These are phyloP conservation scores for Galagoides demidoff DNA, from an alignment of 2,797 vertebrate species.

Conservation along the genomic window DNA sequence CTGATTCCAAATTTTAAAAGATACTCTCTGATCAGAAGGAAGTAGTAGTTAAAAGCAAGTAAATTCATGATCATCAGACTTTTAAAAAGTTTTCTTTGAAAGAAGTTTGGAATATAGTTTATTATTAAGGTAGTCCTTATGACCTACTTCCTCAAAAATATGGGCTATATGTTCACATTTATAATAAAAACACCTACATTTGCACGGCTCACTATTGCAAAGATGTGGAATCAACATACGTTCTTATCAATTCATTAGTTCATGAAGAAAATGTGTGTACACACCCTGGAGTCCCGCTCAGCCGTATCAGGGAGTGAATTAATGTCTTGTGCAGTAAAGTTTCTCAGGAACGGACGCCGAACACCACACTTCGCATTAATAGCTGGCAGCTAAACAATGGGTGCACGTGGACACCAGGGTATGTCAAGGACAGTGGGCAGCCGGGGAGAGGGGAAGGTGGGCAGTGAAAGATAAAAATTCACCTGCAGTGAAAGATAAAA, in stretches of 20 bases:
- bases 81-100: background rate
- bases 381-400: background rate
- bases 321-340: background rate
- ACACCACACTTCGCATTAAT: background rate
- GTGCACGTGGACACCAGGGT: background rate
- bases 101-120: background rate
- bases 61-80: background rate
- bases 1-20: background rate
- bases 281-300: background rate
- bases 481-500: too few species aligned
- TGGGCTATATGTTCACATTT: background rate
- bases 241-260: background rate
- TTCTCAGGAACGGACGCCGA: background rate
- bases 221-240: background rate
- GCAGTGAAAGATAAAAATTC: background rate
- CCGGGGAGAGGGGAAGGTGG: too few species aligned
- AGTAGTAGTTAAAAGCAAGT: background rate
- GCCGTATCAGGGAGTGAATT: background rate
- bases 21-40: background rate
- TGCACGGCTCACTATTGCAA: background rate
- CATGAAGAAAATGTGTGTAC: background rate
- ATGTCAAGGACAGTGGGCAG: background rate
- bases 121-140: background rate
- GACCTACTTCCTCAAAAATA: background rate
- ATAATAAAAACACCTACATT: background rate